A percentile compares a stretch with the other conserved stretches of the same genome.
phyloP scores from a whole-genome alignment of 2,797 vertebrate genomes.

The Pelochelys cantorii region DNA sequence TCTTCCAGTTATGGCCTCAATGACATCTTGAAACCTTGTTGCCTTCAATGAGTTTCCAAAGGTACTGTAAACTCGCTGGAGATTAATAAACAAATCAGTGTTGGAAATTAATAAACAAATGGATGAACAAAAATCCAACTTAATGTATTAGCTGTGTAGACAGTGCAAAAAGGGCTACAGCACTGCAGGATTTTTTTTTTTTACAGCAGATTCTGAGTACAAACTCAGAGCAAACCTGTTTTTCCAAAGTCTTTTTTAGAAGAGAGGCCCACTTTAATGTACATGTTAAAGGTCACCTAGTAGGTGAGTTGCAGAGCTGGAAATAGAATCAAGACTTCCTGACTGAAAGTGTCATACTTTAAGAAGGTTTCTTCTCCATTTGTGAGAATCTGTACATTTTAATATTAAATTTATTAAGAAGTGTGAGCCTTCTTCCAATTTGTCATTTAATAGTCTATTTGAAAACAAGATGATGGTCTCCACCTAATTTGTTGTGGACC shows the following conservation, averaged over 20 bases:
- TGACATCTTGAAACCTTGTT: background rate
- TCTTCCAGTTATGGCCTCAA: background rate
- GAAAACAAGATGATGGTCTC: background rate
- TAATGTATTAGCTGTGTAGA: background rate
- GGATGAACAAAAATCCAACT: background rate
- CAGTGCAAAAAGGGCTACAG: background rate
- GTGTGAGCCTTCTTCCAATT: background rate
- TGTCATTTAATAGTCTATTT: background rate
- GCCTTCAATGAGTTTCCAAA: slow-evolving; percentile 8
- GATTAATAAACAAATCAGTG: background rate
- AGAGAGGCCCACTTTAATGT: slow-evolving; percentile 61
- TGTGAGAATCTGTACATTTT: slow-evolving; percentile 25
- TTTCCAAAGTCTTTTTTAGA: slow-evolving; percentile 45
- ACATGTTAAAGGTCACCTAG: slow-evolving; percentile 61
- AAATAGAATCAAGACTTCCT: slow-evolving; percentile 64
- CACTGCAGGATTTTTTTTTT: background rate
- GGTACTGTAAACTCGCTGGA: background rate
- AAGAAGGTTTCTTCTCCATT: slow-evolving; percentile 51
- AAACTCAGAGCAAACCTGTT: slow-evolving; percentile 32
- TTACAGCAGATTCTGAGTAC: slow-evolving; percentile 20
- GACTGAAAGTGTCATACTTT: slow-evolving; percentile 67
- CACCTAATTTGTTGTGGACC: background rate
- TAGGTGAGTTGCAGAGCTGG: slow-evolving; percentile 58
- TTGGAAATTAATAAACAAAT: background rate
- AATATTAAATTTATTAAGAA: slow-evolving; percentile 56